phyloP scores from a whole-genome alignment of 2,888 invertebrate species.

The Cryptus armator region DNA sequence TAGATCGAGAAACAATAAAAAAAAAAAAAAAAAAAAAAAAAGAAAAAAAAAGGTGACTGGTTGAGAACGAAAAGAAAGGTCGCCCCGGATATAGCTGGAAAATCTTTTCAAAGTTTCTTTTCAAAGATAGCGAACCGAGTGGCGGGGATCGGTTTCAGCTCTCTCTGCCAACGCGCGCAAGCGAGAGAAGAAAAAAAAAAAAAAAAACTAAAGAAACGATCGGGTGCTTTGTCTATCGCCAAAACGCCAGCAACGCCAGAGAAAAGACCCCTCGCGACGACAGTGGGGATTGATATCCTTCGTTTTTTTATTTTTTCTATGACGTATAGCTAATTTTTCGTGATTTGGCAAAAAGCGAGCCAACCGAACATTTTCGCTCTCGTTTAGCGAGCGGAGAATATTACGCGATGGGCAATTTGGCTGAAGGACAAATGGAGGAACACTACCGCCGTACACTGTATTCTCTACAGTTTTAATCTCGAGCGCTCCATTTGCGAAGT shows the following conservation, averaged over 20 bases:
- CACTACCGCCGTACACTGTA: conserved; percentile 4
- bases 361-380: conserved; percentile 58
- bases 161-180: conserved; percentile 30
- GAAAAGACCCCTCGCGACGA: neutral
- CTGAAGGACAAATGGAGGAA: conserved; percentile 37
- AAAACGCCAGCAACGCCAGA: neutral
- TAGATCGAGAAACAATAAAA: conserved; percentile 15
- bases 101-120: conserved; percentile 55
- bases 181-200: conserved; percentile 2
- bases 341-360: conserved; percentile 74
- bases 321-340: conserved; percentile 68
- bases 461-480: conserved; percentile 14
- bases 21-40: neutral
- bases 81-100: conserved; percentile 40
- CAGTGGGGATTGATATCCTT: neutral
- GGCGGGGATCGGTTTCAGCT: conserved; percentile 3
- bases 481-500: conserved; percentile 11
- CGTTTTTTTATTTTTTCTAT: neutral
- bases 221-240: neutral
- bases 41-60: neutral
- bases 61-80: conserved; percentile 12
- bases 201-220: neutral
- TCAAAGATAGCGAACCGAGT: conserved; percentile 5
- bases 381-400: conserved; percentile 16
- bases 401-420: conserved; percentile 31